phyloP scores from a whole-genome alignment of 1,140 invertebrate genomes.

The Temnothorax longispinosus region DNA sequence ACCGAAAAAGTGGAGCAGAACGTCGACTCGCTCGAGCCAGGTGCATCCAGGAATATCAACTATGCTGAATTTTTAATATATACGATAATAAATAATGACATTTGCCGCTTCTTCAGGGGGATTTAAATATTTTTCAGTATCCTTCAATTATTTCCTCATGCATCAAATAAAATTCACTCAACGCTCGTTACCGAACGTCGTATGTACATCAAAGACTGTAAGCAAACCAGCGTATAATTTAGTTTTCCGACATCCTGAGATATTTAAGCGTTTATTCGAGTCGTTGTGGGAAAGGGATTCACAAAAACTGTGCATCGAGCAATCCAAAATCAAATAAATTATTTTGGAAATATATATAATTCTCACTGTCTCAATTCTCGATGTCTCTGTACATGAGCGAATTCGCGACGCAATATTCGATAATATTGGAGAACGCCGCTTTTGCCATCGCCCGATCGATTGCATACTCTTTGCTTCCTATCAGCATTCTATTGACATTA shows the following conservation, averaged over 20 bases:
- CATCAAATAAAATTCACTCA: not conserved
- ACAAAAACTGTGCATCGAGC: not conserved
- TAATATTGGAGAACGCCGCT: not conserved
- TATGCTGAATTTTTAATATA: not conserved
- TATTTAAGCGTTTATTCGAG: not conserved
- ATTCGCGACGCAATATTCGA: not conserved
- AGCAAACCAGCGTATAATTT: not conserved
- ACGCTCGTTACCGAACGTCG: not conserved
- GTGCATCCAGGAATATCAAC: constrained; percentile 1
- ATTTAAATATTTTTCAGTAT: not conserved
- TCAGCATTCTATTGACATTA: not conserved
- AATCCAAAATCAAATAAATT: not conserved
- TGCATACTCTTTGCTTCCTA: not conserved
- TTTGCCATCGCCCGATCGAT: not conserved
- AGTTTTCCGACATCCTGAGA: not conserved
- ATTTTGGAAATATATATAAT: not conserved
- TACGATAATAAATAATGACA: not conserved
- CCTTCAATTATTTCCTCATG: not conserved
- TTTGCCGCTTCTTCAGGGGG: not conserved
- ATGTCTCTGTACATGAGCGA: not conserved
- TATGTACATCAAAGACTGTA: not conserved
- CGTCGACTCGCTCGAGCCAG: constrained; percentile 1
- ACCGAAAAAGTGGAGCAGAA: constrained; percentile 29
- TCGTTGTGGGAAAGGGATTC: not conserved
- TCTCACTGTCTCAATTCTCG: not conserved